phyloP scores from a whole-genome alignment of 2,797 vertebrate genomes.

The Brachymystax lenok region DNA sequence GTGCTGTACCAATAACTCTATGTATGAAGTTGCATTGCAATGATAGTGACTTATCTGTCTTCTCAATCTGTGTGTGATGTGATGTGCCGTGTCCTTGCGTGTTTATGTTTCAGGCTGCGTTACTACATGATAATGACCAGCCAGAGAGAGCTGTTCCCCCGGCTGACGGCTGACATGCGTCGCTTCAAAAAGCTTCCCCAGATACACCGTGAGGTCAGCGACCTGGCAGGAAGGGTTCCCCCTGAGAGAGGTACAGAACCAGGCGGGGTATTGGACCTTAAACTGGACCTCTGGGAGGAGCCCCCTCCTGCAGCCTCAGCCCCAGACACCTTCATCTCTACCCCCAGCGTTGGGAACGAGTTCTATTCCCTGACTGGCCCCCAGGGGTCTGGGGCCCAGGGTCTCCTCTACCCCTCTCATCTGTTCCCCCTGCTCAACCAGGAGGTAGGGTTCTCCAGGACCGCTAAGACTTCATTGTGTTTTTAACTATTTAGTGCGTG shows the following conservation, averaged over 20 bases:
- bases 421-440: slow-evolving; percentile 80
- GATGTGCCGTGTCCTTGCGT: background rate
- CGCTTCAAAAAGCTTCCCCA: slow-evolving; percentile 92
- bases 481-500: background rate
- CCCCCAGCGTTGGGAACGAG: slow-evolving; percentile 71
- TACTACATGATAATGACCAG: slow-evolving; percentile 98
- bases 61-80: background rate
- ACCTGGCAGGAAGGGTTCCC: slow-evolving; percentile 65
- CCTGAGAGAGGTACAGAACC: slow-evolving; percentile 71
- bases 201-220: slow-evolving; percentile 80
- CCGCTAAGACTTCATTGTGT: background rate
- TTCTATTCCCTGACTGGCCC: slow-evolving; percentile 60
- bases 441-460: background rate
- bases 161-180: slow-evolving; percentile 91
- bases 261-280: slow-evolving; percentile 39
- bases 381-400: slow-evolving; percentile 51
- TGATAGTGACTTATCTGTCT: too few species aligned
- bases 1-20: background rate
- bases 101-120: slow-evolving; percentile 75
- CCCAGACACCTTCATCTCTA: background rate
- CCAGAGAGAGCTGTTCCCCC: slow-evolving; percentile 94
- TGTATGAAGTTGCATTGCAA: background rate
- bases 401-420: slow-evolving; percentile 78
- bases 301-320: slow-evolving; percentile 14
- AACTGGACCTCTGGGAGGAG: slow-evolving; percentile 76